A percentile compares a stretch with the other conserved stretches of the same genome.
Evolutionary conservation across 2,888 invertebrate species (phyloP).

Genomic region (Erpobdella octoculata): DNA sequence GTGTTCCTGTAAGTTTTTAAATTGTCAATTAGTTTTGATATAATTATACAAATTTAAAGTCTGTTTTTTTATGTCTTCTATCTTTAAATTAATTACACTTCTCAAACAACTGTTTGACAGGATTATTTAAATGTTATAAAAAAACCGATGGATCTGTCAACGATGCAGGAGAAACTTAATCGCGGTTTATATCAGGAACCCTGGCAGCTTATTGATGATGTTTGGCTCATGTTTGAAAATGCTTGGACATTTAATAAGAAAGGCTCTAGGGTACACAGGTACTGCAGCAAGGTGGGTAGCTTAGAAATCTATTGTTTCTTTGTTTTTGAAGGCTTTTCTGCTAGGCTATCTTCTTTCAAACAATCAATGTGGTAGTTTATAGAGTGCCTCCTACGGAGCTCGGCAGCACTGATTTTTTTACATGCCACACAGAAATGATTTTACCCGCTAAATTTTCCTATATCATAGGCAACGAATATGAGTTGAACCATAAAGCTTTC

Average conservation of each 20-base stretch:
- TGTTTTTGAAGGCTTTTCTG: no score
- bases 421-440: no score
- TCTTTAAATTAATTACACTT: not conserved
- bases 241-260: conserved; percentile 99
- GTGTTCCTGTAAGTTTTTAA: conserved; percentile 37
- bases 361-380: no score
- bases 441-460: no score
- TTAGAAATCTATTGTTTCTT: no score
- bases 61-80: not conserved
- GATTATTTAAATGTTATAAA: conserved; percentile 95
- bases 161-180: conserved; percentile 83
- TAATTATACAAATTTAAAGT: not conserved
- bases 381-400: no score
- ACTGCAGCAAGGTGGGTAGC: conserved; percentile 96
- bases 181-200: conserved; percentile 89
- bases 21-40: no score
- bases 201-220: conserved; percentile 98
- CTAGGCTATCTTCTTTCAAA: no score
- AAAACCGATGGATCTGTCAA: conserved; percentile 90
- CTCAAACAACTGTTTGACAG: conserved; percentile 48
- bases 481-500: no score
- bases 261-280: conserved; percentile 91
- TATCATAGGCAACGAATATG: no score
- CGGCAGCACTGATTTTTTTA: no score
- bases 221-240: conserved; percentile 99